Evolutionary conservation across 2,797 vertebrate genomes (phyloP).

Genomic region (Platalea minor): DNA sequence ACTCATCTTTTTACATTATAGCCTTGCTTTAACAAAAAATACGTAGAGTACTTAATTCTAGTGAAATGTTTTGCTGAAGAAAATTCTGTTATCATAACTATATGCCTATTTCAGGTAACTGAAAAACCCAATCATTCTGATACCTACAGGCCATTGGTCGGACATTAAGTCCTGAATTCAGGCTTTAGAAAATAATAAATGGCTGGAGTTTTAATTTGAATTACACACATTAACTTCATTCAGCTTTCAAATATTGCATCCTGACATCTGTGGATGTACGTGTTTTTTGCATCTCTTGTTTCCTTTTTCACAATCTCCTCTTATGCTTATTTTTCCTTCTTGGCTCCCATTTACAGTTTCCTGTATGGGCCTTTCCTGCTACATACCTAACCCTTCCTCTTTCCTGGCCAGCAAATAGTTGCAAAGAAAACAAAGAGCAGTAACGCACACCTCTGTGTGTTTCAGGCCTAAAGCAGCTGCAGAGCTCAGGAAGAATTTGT

Average conservation of each 20-base stretch:
- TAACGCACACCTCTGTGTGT: not conserved
- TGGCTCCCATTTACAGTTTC: not conserved
- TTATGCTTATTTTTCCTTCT: not conserved
- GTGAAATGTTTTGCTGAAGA: not conserved
- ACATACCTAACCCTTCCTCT: not conserved
- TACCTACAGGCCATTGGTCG: not conserved
- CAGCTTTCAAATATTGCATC: not conserved
- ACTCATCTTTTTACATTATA: not conserved
- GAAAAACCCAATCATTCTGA: not conserved
- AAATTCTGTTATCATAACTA: not conserved
- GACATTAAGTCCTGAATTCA: not conserved
- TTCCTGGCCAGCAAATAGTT: not conserved
- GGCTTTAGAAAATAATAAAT: not conserved
- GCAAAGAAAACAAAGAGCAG: not conserved
- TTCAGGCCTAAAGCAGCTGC: not conserved
- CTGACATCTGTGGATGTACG: not conserved
- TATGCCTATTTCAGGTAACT: not conserved
- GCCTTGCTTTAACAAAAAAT: not conserved
- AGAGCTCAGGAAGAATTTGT: not conserved
- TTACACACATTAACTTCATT: not conserved
- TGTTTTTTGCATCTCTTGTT: not conserved
- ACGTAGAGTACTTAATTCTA: not conserved
- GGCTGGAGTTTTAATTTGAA: not conserved
- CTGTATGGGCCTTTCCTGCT: not conserved
- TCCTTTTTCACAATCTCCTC: not conserved